Evolutionary conservation across 2,888 invertebrate species (phyloP).

Genomic region (Cataglyphis cursor): DNA sequence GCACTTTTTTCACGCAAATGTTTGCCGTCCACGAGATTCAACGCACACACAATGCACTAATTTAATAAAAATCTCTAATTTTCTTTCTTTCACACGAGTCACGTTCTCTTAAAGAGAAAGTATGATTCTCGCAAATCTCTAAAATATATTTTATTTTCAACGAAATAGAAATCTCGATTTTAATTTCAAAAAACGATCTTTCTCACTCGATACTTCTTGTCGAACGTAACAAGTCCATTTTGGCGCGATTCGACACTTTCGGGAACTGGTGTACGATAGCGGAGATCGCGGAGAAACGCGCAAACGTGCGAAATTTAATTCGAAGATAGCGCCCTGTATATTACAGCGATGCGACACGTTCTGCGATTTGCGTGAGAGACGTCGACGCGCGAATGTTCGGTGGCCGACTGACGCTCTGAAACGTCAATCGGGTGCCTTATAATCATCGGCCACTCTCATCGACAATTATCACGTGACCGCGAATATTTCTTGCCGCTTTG

Average conservation of each 20-base stretch:
- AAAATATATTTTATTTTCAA: neutral
- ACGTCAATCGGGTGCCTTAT: conserved; percentile 66
- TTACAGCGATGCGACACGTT: neutral
- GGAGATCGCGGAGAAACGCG: conserved; percentile 3
- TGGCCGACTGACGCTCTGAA: conserved; percentile 72
- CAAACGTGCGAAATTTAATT: conserved; percentile 11
- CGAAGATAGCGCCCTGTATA: neutral
- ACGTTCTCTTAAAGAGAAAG: neutral
- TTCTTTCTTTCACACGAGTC: neutral
- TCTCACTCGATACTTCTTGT: neutral
- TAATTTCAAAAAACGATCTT: neutral
- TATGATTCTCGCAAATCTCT: neutral
- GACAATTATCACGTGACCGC: conserved; percentile 50
- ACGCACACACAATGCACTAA: neutral
- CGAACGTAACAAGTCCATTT: neutral
- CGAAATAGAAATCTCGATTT: neutral
- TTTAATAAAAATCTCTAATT: neutral
- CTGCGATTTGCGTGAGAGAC: neutral
- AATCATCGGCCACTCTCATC: conserved; percentile 36
- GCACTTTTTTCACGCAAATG: neutral
- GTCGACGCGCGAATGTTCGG: conserved; percentile 69
- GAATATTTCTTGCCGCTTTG: conserved; percentile 19
- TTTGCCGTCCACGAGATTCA: neutral
- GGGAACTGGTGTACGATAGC: neutral
- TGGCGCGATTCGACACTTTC: neutral